Evolutionary conservation across 1,140 invertebrate genomes (phyloP).

Genomic region (Trichonephila clavipes): DNA sequence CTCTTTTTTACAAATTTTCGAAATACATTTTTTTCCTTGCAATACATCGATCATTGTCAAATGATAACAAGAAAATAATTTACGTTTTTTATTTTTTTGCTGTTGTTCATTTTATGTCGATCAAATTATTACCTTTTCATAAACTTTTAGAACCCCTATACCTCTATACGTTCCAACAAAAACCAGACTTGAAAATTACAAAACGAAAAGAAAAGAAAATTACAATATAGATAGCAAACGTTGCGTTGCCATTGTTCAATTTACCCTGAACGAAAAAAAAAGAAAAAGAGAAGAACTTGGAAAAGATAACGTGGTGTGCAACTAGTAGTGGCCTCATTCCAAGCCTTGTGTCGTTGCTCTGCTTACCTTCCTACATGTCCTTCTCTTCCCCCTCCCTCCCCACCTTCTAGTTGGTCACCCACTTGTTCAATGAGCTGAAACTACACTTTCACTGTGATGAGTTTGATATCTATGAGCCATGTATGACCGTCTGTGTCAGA

Average conservation of each 20-base stretch:
- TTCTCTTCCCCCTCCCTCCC: background rate
- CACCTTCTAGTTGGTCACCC: conserved; percentile 17
- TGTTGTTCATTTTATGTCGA: too few species aligned
- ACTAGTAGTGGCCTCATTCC: conserved; percentile 16
- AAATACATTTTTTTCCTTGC: too few species aligned
- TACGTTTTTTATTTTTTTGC: too few species aligned
- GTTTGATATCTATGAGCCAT: too few species aligned
- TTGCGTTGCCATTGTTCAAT: background rate
- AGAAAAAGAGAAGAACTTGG: background rate
- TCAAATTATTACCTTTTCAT: too few species aligned
- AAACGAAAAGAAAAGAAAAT: background rate
- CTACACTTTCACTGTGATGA: conserved; percentile 2
- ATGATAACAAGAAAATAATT: too few species aligned
- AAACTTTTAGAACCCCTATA: too few species aligned
- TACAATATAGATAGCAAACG: background rate
- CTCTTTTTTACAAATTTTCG: too few species aligned
- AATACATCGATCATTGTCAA: too few species aligned
- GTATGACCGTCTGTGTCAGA: too few species aligned
- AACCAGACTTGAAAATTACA: background rate
- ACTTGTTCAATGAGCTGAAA: conserved; percentile 32
- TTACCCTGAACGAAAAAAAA: background rate
- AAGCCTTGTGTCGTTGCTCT: conserved; percentile 20
- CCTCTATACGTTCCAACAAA: too few species aligned
- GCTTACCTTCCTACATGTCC: background rate
- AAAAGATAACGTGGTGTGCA: background rate